Percentiles rank a stretch among this genome's conserved stretches.
phyloP scores from a whole-genome alignment of 2,113 vertebrate species.

The Silurus meridionalis region DNA sequence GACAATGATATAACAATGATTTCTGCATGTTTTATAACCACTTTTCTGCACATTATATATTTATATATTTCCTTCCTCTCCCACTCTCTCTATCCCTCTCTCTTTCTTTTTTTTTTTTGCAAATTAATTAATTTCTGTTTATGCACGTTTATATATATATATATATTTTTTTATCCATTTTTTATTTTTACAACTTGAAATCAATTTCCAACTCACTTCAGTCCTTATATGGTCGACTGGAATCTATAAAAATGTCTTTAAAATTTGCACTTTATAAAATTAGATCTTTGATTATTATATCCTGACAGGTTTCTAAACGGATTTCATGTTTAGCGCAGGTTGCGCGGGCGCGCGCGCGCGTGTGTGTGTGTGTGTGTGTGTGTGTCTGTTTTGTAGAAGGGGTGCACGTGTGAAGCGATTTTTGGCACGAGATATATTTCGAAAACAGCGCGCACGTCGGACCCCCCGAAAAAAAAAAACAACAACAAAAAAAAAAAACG shows the following conservation, averaged over 20 bases:
- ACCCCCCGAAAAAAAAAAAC: too few relatives aligned
- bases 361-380: background rate
- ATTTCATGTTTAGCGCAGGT: background rate
- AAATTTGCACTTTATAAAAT: too few relatives aligned
- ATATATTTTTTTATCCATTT: background rate
- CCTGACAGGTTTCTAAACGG: background rate
- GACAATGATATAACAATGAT: too few relatives aligned
- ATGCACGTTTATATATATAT: too few relatives aligned
- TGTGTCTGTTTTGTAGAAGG: background rate
- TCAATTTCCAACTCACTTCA: background rate
- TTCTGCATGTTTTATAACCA: background rate
- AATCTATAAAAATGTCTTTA: too few relatives aligned
- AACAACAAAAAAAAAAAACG: background rate
- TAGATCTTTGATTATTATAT: background rate
- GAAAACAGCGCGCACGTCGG: background rate
- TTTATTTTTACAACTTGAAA: background rate
- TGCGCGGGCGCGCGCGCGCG: background rate
- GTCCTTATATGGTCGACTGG: background rate
- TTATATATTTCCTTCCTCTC: background rate
- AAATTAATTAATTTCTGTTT: background rate
- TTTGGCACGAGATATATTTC: conserved; percentile 16
- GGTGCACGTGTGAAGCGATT: conserved; percentile 25
- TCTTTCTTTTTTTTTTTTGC: background rate
- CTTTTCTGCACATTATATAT: background rate
- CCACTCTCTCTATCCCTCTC: background rate